A percentile compares a stretch with the other conserved stretches of the same genome.
Conservation (phyloP, 2,113 vertebrate genomes). For the Sapajus apella region DNA sequence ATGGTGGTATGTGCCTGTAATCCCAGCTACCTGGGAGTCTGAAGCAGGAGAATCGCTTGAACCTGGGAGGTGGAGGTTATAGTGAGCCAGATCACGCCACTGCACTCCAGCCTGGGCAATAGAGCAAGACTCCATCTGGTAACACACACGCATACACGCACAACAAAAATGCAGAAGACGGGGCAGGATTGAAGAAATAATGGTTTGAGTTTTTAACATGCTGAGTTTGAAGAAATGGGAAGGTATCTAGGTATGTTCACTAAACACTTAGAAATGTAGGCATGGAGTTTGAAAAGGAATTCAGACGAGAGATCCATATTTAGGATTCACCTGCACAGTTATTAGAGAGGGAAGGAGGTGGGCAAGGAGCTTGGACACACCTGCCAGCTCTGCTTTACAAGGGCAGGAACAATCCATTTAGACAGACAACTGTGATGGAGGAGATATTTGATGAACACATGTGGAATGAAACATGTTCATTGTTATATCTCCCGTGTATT, state of each 20-base stretch:
- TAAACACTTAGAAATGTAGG: not conserved
- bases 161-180: not conserved
- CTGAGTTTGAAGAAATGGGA: not conserved
- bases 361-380: not conserved
- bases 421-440: not conserved
- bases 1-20: too few species aligned
- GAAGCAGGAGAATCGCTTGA: too few species aligned
- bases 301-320: not conserved
- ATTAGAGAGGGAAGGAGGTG: not conserved
- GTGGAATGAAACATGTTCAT: not conserved
- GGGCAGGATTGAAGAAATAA: not conserved
- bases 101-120: too few species aligned
- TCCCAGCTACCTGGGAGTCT: too few species aligned
- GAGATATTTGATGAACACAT: fast-evolving
- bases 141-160: too few species aligned
- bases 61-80: too few species aligned
- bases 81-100: too few species aligned
- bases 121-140: too few species aligned
- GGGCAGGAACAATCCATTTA: not conserved
- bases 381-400: fast-evolving
- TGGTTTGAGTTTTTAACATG: not conserved
- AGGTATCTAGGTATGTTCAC: not conserved
- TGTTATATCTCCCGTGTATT: not conserved
- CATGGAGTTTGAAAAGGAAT: not conserved
- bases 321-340: not conserved